Evolutionary conservation across 2,113 vertebrate genomes (phyloP), one percentile per base, ranked within the genome.

Genomic region (Hippocampus comes): DNA sequence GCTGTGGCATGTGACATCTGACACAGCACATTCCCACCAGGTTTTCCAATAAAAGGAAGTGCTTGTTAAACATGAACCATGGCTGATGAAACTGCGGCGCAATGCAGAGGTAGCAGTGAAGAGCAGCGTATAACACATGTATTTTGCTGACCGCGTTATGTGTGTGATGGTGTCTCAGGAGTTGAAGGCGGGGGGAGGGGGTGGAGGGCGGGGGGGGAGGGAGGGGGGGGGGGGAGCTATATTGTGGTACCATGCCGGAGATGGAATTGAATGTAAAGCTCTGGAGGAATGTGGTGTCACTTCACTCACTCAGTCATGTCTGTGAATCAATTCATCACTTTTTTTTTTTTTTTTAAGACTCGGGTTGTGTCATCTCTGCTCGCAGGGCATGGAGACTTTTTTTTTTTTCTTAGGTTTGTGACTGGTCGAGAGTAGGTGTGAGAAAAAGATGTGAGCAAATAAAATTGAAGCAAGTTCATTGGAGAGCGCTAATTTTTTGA

Each of bases 21-120:
- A 59, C 11, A 25, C 56, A 59, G 25, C 23, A 79, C 65, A 70
- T 83, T 82, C 82, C 82, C 75, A 79, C 82, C 78, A 82, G 84
- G 78, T 86, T 85, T 83, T 85, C 87, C 87, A 88, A 87, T 91
- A 85, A 90, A 85, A 87, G 86, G 82, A 89, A 77, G 82, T 88
- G 87, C 84, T 90, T 85, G 84, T 91, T 90, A 91, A 90, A 89
- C 82, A 84, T 88, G 88, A 41, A 78, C 78, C 18, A 5, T 48
- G 85, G 87, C 86, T 93, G 91, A 93, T 92, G 92, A 91, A 93
- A 93, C 84, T 51, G 68, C 84, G 57, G 75, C 78, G 91, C 89
- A 93, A 92, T 43, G 30, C 64, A 83, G 79, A 78, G 76, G 75
- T 78, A 17, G 78, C 56, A 41, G 69, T 67, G 82, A 75, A 4